phyloP scores from a whole-genome alignment of 2,888 invertebrate species.

The Cylindroiulus punctatus region DNA sequence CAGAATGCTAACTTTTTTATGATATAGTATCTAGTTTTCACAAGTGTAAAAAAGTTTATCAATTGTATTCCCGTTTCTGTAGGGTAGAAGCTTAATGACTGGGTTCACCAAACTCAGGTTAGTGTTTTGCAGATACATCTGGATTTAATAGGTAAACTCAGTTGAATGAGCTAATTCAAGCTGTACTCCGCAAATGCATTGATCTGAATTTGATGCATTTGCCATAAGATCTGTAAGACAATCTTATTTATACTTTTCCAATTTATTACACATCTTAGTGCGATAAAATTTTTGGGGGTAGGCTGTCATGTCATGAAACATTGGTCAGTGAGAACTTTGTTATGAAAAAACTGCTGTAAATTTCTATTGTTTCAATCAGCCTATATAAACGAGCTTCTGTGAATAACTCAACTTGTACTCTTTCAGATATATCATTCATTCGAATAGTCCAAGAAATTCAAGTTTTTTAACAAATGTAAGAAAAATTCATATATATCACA shows the following conservation, averaged over 20 bases:
- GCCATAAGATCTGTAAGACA: neutral
- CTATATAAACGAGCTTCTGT: neutral
- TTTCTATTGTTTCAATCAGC: neutral
- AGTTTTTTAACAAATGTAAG: neutral
- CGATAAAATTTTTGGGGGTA: neutral
- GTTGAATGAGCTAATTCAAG: neutral
- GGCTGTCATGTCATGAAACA: neutral
- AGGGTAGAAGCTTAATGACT: neutral
- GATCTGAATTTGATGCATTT: neutral
- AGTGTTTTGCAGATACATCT: neutral
- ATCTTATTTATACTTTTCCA: conserved; percentile 37
- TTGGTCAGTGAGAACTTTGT: neutral
- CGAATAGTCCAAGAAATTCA: neutral
- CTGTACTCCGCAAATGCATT: neutral
- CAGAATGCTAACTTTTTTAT: conserved; percentile 25
- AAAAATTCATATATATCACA: neutral
- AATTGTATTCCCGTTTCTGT: neutral
- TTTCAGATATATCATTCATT: neutral
- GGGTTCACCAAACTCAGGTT: neutral
- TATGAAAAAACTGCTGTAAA: neutral
- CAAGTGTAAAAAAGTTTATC: neutral
- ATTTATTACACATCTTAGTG: neutral
- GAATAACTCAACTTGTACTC: neutral
- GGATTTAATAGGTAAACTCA: neutral
- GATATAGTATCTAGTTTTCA: neutral